A percentile compares a stretch with the other conserved stretches of the same genome.
These are phyloP conservation scores for Busseola fusca DNA, from an alignment of 2,888 invertebrate species.

Conservation along the genomic window DNA sequence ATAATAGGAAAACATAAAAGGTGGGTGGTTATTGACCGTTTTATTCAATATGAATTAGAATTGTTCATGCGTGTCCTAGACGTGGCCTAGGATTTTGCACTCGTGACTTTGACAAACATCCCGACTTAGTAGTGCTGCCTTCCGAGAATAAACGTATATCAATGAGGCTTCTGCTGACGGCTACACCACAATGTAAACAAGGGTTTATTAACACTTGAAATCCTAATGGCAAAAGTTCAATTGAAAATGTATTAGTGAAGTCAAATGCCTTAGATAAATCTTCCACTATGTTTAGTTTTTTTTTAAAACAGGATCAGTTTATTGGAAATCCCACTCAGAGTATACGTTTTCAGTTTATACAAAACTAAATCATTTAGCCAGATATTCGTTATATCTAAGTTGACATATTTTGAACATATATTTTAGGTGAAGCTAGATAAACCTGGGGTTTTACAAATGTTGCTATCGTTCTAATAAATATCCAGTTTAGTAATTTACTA, in stretches of 20 bases:
- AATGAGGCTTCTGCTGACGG: conserved; percentile 21
- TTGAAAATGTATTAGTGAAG: neutral
- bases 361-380: too few species aligned
- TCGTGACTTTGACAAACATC: conserved; percentile 72
- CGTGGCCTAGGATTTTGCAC: conserved; percentile 67
- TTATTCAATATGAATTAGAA: conserved; percentile 65
- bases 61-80: conserved; percentile 61
- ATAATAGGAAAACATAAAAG: conserved; percentile 71
- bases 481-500: too few species aligned
- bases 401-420: too few species aligned
- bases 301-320: neutral
- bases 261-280: conserved; percentile 26
- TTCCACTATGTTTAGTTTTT: neutral
- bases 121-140: conserved; percentile 58
- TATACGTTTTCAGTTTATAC: too few species aligned
- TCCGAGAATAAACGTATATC: conserved; percentile 30
- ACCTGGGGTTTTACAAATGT: too few species aligned
- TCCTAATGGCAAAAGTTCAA: conserved; percentile 8
- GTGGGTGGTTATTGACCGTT: conserved; percentile 66
- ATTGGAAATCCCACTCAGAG: neutral
- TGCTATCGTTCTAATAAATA: too few species aligned
- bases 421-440: too few species aligned
- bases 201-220: conserved; percentile 25
- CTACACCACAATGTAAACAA: conserved; percentile 23
- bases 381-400: too few species aligned